Conservation (phyloP, 2,888 invertebrate species). For the Drosophila affinis region DNA sequence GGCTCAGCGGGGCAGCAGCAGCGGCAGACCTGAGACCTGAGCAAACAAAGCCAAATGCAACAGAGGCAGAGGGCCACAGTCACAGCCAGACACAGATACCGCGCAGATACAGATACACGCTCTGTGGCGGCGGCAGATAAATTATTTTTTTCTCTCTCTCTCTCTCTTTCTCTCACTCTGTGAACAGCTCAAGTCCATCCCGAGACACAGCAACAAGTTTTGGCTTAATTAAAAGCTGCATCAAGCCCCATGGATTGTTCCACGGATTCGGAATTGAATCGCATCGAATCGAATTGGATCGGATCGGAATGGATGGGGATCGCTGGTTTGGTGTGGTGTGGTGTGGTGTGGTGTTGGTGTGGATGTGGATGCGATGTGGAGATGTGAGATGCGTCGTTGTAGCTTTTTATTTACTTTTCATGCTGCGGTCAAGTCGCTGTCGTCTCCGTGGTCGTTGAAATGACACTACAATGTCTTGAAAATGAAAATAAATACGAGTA, state of each 20-base stretch:
- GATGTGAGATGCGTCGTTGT: constrained; percentile 37
- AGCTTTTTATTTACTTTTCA: constrained; percentile 72
- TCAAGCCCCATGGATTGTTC: constrained; percentile 69
- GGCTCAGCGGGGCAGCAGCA: constrained; percentile 72
- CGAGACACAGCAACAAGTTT: constrained; percentile 68
- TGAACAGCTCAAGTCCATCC: constrained; percentile 31
- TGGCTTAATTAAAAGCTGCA: constrained; percentile 80
- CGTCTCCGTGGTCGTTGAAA: constrained; percentile 76
- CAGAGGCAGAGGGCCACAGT: constrained; percentile 32
- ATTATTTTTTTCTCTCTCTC: constrained; percentile 62
- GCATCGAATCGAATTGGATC: constrained; percentile 39
- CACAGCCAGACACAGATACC: constrained; percentile 42
- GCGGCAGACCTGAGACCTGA: constrained; percentile 51
- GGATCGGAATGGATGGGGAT: constrained; percentile 42
- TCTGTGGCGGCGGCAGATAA: constrained; percentile 77
- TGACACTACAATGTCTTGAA: constrained; percentile 79
- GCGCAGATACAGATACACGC: constrained; percentile 39
- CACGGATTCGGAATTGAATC: constrained; percentile 64
- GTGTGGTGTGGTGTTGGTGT: constrained; percentile 27
- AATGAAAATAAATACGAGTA: constrained; percentile 80
- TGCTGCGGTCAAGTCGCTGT: constrained; percentile 64
- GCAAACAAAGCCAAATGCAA: constrained; percentile 50
- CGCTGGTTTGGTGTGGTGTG: constrained; percentile 26
- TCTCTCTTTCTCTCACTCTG: constrained; percentile 2
- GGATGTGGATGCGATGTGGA: background rate